Evolutionary conservation across 2,113 vertebrate genomes (phyloP).

Genomic region (Candoia aspera): DNA sequence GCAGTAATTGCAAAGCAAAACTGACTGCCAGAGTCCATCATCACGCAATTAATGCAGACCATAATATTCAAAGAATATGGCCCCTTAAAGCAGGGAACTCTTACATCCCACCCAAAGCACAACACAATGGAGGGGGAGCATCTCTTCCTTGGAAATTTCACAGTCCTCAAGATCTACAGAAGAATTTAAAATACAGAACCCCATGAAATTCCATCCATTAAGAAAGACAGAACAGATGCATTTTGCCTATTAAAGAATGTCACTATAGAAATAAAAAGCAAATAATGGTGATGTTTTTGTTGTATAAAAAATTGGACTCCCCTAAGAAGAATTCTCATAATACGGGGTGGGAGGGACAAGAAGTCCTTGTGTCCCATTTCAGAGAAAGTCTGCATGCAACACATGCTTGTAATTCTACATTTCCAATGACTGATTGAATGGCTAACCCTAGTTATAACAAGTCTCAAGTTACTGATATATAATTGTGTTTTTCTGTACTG

Average conservation of each 20-base stretch:
- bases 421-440: not conserved
- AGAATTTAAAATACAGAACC: not conserved
- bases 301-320: not conserved
- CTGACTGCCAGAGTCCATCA: not conserved
- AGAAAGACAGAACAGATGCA: not conserved
- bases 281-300: not conserved
- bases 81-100: not conserved
- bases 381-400: not conserved
- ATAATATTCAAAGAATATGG: not conserved
- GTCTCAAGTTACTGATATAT: not conserved
- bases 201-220: not conserved
- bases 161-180: not conserved
- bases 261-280: not conserved
- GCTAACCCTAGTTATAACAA: not conserved
- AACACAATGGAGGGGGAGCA: not conserved
- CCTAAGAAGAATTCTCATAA: not conserved
- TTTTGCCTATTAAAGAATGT: not conserved
- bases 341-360: too few species aligned
- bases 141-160: not conserved
- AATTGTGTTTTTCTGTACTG: not conserved
- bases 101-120: not conserved
- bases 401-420: not conserved
- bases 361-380: not conserved
- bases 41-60: not conserved
- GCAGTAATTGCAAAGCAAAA: not conserved